phyloP scores from a whole-genome alignment of 2,113 vertebrate species.

The Pelodiscus sinensis region DNA sequence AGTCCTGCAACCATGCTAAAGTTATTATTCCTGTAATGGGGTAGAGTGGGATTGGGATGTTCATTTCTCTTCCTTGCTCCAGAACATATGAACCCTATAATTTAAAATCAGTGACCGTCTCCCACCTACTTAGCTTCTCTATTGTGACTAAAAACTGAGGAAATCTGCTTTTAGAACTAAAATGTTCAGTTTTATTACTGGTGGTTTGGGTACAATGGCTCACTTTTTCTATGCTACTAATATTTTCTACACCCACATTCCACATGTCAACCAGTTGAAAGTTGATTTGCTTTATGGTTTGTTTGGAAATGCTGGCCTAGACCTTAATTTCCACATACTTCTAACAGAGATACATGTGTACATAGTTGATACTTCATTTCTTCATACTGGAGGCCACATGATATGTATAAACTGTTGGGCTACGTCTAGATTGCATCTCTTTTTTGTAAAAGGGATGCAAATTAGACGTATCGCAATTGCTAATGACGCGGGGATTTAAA shows the following conservation, averaged over 20 bases:
- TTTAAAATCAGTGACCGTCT: not conserved
- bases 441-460: too few species aligned
- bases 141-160: not conserved
- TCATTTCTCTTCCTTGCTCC: not conserved
- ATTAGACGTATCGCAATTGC: too few species aligned
- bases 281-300: not conserved
- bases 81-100: not conserved
- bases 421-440: too few species aligned
- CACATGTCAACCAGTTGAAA: not conserved
- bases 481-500: too few species aligned
- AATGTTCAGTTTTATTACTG: not conserved
- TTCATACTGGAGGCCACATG: not conserved
- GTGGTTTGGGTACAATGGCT: not conserved
- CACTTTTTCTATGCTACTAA: not conserved
- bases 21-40: not conserved
- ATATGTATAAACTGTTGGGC: not conserved
- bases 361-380: not conserved
- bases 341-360: not conserved
- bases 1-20: not conserved
- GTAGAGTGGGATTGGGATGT: not conserved
- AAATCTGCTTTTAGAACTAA: accelerated
- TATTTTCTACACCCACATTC: not conserved
- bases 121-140: not conserved
- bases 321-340: not conserved
- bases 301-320: not conserved